Conservation (phyloP, 2,113 vertebrate species). For the Chlamydotis undulata region DNA sequence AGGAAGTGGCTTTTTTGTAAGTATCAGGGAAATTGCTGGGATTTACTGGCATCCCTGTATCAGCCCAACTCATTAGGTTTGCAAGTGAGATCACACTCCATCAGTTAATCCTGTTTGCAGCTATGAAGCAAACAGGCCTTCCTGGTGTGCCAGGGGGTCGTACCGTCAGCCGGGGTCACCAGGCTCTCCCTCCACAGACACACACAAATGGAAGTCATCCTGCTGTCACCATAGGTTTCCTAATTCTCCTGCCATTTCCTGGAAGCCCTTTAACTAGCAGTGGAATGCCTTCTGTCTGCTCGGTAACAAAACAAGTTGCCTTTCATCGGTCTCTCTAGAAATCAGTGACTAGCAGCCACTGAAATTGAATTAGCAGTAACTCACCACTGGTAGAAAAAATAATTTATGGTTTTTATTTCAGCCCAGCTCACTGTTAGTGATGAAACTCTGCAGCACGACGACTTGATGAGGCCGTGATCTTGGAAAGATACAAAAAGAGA, state of each 20-base stretch:
- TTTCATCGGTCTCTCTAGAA: constrained; percentile 41
- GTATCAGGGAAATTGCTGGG: not conserved
- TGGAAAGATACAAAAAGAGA: not conserved
- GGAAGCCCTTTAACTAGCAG: constrained; percentile 37
- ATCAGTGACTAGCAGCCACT: constrained; percentile 39
- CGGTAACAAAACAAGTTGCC: constrained; percentile 18
- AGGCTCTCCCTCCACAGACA: not conserved
- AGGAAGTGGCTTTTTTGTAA: not conserved
- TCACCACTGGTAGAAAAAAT: not conserved
- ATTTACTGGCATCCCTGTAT: not conserved
- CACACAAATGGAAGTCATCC: not conserved
- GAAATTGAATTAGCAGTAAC: constrained; percentile 50
- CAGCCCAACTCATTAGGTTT: not conserved
- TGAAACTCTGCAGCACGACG: not conserved
- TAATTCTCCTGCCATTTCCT: constrained; percentile 32
- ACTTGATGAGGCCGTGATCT: not conserved
- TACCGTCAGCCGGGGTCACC: not conserved
- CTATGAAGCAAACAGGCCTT: not conserved
- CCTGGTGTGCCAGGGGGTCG: not conserved
- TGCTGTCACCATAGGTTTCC: not conserved
- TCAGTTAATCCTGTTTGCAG: not conserved
- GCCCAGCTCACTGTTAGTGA: not conserved
- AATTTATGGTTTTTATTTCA: not conserved
- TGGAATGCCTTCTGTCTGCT: constrained; percentile 21
- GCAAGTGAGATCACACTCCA: not conserved